Conservation (phyloP, 2,888 invertebrate species). For the Callyntrura guangdongensis region DNA sequence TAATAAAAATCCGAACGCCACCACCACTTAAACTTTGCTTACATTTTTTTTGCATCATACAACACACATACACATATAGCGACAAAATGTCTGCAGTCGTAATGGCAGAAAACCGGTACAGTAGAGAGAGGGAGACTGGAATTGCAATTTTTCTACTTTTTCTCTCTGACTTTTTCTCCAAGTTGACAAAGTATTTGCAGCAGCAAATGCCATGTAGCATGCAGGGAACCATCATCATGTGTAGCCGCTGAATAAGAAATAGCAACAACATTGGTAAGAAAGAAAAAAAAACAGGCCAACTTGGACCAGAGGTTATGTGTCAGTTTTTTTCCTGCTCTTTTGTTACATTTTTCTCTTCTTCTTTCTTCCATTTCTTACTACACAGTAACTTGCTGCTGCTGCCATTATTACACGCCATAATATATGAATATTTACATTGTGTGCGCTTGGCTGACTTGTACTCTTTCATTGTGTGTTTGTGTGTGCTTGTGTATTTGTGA, state of each 20-base stretch:
- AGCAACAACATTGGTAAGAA: neutral
- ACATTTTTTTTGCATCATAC: conserved; percentile 6
- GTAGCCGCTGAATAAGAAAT: neutral
- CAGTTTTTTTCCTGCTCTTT: conserved; percentile 40
- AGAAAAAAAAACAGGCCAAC: conserved; percentile 21
- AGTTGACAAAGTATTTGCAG: neutral
- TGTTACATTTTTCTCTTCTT: neutral
- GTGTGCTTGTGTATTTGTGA: neutral
- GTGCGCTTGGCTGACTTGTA: conserved; percentile 16
- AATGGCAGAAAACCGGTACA: neutral
- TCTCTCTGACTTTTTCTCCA: conserved; percentile 4
- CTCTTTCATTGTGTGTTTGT: neutral
- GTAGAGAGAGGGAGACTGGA: neutral
- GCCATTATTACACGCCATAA: conserved; percentile 64
- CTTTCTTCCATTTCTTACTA: neutral
- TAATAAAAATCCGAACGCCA: neutral
- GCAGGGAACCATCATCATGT: neutral
- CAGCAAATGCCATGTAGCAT: neutral
- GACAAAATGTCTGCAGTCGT: neutral
- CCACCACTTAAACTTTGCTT: conserved; percentile 21
- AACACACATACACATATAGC: no score
- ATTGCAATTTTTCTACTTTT: conserved; percentile 18
- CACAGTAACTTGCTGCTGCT: conserved; percentile 32
- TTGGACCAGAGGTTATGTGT: conserved; percentile 63
- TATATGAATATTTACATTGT: conserved; percentile 66